Conservation (phyloP, 2,888 invertebrate species). For the Geotrupes spiniger region DNA sequence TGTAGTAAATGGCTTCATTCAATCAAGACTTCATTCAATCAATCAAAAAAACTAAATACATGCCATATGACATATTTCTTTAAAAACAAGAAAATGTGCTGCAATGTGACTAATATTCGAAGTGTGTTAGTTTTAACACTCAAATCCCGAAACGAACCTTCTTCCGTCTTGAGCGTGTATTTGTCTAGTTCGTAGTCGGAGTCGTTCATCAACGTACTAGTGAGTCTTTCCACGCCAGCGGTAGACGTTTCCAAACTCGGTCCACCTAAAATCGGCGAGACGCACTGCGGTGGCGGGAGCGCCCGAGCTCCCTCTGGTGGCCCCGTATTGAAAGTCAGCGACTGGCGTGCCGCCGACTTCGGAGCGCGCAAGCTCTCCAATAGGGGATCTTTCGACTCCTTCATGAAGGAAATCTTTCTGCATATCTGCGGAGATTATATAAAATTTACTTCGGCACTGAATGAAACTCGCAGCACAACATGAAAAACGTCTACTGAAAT, state of each 20-base stretch:
- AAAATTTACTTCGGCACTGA: no score
- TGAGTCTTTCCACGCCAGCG: constrained; percentile 13
- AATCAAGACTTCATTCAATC: no score
- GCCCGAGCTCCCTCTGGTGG: constrained; percentile 13
- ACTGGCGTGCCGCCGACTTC: constrained; percentile 24
- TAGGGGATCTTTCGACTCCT: constrained; percentile 34
- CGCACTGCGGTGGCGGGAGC: no score
- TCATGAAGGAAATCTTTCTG: constrained; percentile 44
- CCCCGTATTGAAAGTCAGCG: constrained; percentile 20
- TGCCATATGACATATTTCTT: no score
- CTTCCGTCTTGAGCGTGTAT: constrained; percentile 15
- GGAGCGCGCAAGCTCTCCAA: constrained; percentile 32
- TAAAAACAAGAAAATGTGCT: no score
- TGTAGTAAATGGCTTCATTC: no score
- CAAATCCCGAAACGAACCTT: constrained; percentile 6
- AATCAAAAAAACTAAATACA: no score
- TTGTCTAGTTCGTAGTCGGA: constrained; percentile 14
- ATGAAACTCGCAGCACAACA: no score
- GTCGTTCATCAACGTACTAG: constrained; percentile 11
- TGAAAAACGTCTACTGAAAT: no score
- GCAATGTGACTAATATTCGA: no score
- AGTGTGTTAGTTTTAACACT: no score
- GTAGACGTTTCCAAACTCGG: constrained; percentile 4
- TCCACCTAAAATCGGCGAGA: constrained; percentile 9
- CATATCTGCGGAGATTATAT: constrained; percentile 36